Base-by-base conservation (phyloP, 1,140 invertebrate genomes). In the Schlechtendalia chinensis region DNA sequence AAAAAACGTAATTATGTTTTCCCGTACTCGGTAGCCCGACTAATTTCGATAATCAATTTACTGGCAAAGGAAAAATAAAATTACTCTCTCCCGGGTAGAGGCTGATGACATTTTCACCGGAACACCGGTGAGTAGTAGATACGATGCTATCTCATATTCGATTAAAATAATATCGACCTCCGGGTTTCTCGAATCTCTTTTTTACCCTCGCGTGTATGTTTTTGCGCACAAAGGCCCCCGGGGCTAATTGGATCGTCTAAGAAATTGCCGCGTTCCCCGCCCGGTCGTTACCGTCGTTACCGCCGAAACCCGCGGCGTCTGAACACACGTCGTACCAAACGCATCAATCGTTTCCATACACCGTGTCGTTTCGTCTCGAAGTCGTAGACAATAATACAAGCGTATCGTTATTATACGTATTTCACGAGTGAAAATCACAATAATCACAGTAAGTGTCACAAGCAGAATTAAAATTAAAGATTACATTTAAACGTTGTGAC, bases 41-140 rank as follows among this genome's bases (percentile, higher is more conserved):
- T 79, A 79, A 79, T 61, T 39, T 47, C 58, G 56, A 79, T 79
- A 79, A 79, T 79, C 75, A 79, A 58, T 79, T 79, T 63, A 61
- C 16, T 19, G 24, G 32, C 19, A 63, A 79, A 61, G 39, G 56
- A 63, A 24, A 47, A 79, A 63, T 54, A 72, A 24, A 47, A 79
- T 50, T 54, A 72, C 24, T 50, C 2, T 5, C 19, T 27, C 19
- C 56, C 54, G 17, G 24, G n/a, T 53, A 24, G 5, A 17, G 65
- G 27, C 59, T 11, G 74, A 59, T 17, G 32, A 59, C 19, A 22
- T 79, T 58, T 79, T 77, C 61, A 61, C 39, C 75, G 22, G n/a
- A 11, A 77, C 72, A 45, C 32, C 56, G 75, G 75, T 47, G 74
- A 77, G n/a, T 61, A 27, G n/a, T 6, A 1, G 8, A 45, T 45